These are phyloP conservation scores for Microtus montanus DNA, from an alignment of 2,113 vertebrate species.

Conservation along the genomic window DNA sequence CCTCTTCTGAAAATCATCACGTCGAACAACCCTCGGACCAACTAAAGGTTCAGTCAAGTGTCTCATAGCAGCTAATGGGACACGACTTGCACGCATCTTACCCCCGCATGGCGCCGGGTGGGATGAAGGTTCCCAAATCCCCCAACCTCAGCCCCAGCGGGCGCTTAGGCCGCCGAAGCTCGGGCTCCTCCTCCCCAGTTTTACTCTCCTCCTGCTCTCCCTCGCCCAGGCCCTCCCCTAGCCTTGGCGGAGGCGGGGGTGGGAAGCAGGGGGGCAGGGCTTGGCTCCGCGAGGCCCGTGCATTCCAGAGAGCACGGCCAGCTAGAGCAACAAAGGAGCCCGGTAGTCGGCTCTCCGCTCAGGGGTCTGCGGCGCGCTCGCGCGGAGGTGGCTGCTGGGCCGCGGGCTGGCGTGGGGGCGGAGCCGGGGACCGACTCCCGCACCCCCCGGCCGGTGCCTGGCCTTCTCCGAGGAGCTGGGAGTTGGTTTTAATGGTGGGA, in stretches of 20 bases:
- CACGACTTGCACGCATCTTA: background rate
- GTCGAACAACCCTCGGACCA: background rate
- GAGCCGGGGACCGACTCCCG: background rate
- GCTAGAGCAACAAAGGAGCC: constrained; percentile 79
- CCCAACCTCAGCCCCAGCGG: background rate
- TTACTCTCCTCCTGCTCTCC: constrained; percentile 31
- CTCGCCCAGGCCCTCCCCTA: constrained; percentile 58
- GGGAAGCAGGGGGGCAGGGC: constrained; percentile 54
- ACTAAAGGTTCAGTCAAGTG: background rate
- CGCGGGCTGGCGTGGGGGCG: constrained; percentile 51
- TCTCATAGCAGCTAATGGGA: background rate
- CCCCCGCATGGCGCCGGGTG: background rate
- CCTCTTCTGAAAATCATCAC: background rate
- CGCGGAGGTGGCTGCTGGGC: constrained; percentile 50
- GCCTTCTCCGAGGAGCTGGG: constrained; percentile 26
- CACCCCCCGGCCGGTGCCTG: background rate
- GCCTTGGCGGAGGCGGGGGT: background rate
- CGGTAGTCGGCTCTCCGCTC: constrained; percentile 20
- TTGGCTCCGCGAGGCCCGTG: constrained; percentile 65
- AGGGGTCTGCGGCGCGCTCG: constrained; percentile 50
- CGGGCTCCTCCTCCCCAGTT: constrained; percentile 62
- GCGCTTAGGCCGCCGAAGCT: background rate
- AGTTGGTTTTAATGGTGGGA: constrained; percentile 54
- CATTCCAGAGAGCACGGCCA: constrained; percentile 76
- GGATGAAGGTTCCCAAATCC: background rate